Evolutionary conservation across 2,113 vertebrate genomes (phyloP).

Genomic region (Agapornis roseicollis): DNA sequence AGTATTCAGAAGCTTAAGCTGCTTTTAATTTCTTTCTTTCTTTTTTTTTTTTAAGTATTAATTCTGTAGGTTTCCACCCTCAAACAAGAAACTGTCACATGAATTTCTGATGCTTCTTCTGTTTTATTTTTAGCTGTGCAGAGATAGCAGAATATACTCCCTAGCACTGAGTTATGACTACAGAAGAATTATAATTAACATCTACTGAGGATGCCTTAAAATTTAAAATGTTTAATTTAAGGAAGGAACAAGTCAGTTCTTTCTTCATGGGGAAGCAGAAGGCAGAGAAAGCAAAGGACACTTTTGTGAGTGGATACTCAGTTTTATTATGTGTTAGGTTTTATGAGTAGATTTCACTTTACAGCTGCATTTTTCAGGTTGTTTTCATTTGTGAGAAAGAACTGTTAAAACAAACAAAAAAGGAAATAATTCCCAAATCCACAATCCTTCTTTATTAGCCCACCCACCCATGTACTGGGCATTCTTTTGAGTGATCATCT

Average conservation of each 20-base stretch:
- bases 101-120: background rate
- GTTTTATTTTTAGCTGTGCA: background rate
- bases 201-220: background rate
- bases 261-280: background rate
- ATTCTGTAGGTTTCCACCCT: background rate
- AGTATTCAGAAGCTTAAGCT: background rate
- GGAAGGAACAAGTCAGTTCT: background rate
- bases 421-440: background rate
- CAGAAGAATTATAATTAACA: background rate
- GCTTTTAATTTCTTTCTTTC: background rate
- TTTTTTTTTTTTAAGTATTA: background rate
- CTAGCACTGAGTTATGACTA: background rate
- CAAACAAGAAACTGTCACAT: background rate
- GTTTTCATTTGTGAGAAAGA: background rate
- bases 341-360: background rate
- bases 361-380: background rate
- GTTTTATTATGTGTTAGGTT: background rate
- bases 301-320: background rate
- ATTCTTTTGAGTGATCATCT: constrained; percentile 33
- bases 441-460: background rate
- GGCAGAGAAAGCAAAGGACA: background rate
- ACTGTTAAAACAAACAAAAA: background rate
- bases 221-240: background rate
- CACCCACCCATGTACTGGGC: background rate
- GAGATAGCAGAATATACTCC: background rate